Evolutionary conservation across 2,113 vertebrate species (phyloP), one percentile per base, ranked within the genome.

Genomic region (Zosterops hypoxanthus): DNA sequence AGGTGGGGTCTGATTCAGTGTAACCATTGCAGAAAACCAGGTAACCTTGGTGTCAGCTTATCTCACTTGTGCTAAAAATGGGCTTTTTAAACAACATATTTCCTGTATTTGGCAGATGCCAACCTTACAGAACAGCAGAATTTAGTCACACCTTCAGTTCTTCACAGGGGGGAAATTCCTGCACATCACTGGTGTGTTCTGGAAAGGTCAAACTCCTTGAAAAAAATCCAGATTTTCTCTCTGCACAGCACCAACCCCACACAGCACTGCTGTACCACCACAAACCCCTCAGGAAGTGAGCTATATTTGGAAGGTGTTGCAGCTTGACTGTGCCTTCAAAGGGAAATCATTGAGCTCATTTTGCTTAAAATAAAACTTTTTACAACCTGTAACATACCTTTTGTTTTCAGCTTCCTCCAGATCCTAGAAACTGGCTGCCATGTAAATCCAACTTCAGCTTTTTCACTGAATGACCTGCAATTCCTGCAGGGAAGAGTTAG

Each of bases 131-230:
- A 80, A 28, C 60, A 82, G 65, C 72, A 73, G 49, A 82, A 53
- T 56, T 52, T 44, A 41, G 34, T 90, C 75, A 72, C 55, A 14
- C 47, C 16, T 8, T 82, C 24, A 87, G 34, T 64, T 90, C 41
- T 72, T 46, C 8, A 7, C 50, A 13, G 46, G 69, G 83, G 86
- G 94, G 76, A 96, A 97, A 85, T 96, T 82, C 94, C 94, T 79
- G 10, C 53, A 41, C 88, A 82, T 50, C 85, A 52, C 24, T 77
- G 39, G 12, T 33, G 57, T 76, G 47, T 39, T 70, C 82, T 79
- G 21, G 61, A 80, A 93, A 94, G 91, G 86, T 96, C 97, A 89
- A 4, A 33, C 50, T 88, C 92, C 34, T 47, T 71, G 59, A 71
- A 85, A 95, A 95, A 95, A 95, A 82, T 81, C 92, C 90, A 34